Evolutionary conservation across 2,888 invertebrate genomes (phyloP).

Genomic region (Pterostichus niger): DNA sequence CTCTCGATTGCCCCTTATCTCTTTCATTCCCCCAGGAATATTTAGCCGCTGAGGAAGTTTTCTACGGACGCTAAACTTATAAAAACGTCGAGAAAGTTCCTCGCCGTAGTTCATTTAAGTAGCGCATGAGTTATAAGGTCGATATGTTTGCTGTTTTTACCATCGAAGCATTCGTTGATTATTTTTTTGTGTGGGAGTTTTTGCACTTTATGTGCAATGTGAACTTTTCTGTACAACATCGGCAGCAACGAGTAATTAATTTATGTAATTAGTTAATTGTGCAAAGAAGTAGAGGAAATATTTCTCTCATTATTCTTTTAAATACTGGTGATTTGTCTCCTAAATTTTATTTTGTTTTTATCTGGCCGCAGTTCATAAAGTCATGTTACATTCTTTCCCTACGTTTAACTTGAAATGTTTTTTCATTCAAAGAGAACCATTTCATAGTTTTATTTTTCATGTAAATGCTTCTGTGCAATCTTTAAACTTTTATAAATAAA

Average conservation of each 20-base stretch:
- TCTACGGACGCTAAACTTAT: slow-evolving; percentile 48
- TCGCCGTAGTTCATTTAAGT: slow-evolving; percentile 39
- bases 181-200: slow-evolving; percentile 28
- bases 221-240: background rate
- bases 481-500: too few relatives aligned
- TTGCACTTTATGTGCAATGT: slow-evolving; percentile 3
- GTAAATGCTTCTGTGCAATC: too few relatives aligned
- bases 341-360: slow-evolving; percentile 11
- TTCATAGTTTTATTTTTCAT: too few relatives aligned
- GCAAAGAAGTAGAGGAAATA: slow-evolving; percentile 2
- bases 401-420: too few relatives aligned
- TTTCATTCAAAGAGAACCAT: too few relatives aligned
- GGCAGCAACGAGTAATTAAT: slow-evolving; percentile 1
- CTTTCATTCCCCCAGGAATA: slow-evolving; percentile 38
- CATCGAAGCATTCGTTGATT: slow-evolving; percentile 29
- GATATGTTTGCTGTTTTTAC: slow-evolving; percentile 51
- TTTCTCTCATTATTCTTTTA: slow-evolving; percentile 20
- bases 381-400: background rate
- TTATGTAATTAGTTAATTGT: slow-evolving; percentile 45
- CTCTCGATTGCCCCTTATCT: slow-evolving; percentile 28
- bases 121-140: slow-evolving; percentile 52
- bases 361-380: background rate
- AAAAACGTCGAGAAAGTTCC: slow-evolving; percentile 52
- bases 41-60: slow-evolving; percentile 50
- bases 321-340: slow-evolving; percentile 4